Conservation (phyloP, 2,888 invertebrate species). For the Apocheima hispidaria region DNA sequence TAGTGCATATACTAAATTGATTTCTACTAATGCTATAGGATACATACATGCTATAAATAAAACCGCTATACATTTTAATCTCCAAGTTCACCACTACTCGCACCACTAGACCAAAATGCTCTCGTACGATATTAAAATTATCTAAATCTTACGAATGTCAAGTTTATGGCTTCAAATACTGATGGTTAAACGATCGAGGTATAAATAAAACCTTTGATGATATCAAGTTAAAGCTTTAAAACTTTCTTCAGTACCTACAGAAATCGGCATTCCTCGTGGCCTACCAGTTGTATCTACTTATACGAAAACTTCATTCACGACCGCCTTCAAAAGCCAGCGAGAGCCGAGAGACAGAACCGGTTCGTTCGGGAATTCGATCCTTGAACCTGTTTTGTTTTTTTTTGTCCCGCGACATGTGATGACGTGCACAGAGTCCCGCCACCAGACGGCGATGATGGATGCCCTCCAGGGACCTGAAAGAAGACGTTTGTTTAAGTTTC, state of each 20-base stretch:
- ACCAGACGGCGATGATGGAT: conserved; percentile 55
- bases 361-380: conserved; percentile 56
- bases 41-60: conserved; percentile 14
- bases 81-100: conserved; percentile 7
- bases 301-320: conserved; percentile 45
- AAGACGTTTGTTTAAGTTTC: conserved; percentile 44
- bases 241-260: conserved; percentile 29
- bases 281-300: conserved; percentile 36
- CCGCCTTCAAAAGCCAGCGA: conserved; percentile 27
- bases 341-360: conserved; percentile 57
- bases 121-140: conserved; percentile 18
- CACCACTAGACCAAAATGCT: conserved; percentile 24
- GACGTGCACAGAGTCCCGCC: conserved; percentile 43
- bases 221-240: conserved; percentile 2
- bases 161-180: conserved; percentile 16
- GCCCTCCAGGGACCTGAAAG: conserved; percentile 45
- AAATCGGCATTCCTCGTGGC: conserved; percentile 37
- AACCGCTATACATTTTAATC: conserved; percentile 25
- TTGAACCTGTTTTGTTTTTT: conserved; percentile 49
- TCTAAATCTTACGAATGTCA: conserved; percentile 9
- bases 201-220: conserved; percentile 13
- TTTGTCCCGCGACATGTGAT: conserved; percentile 47
- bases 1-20: conserved; percentile 6
- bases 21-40: conserved; percentile 11
- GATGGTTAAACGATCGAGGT: conserved; percentile 20